Conservation (phyloP, 2,797 vertebrate species). For the Silurus lanzhouensis region DNA sequence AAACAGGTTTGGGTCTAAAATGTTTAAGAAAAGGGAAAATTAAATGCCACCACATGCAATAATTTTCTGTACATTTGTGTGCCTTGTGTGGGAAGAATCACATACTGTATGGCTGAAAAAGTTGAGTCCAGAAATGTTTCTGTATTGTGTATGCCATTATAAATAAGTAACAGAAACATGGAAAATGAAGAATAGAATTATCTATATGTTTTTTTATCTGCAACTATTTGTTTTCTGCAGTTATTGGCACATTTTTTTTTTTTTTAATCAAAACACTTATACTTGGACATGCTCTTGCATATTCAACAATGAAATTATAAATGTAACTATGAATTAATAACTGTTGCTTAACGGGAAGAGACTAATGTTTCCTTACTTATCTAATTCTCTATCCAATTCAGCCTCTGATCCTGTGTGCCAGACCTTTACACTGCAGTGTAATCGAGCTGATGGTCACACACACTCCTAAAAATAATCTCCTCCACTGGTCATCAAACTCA, state of each 20-base stretch:
- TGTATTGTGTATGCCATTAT: no score
- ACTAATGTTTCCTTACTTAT: background rate
- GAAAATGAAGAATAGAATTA: background rate
- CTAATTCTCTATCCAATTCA: background rate
- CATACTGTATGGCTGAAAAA: no score
- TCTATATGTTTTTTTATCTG: background rate
- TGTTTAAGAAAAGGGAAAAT: no score
- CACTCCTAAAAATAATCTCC: conserved; percentile 51
- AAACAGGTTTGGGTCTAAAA: no score
- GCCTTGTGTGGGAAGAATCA: no score
- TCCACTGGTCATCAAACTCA: conserved; percentile 57
- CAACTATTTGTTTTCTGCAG: background rate
- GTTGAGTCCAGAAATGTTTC: no score
- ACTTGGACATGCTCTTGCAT: background rate
- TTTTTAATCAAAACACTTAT: background rate
- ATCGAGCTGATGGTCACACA: conserved; percentile 43
- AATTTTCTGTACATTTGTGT: no score
- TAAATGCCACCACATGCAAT: no score
- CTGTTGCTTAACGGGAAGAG: background rate
- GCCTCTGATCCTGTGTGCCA: background rate
- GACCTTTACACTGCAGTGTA: conserved; percentile 22
- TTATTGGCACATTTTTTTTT: background rate
- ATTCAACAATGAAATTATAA: background rate
- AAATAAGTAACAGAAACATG: no score
- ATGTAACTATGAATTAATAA: background rate